Percentiles rank a stretch among this genome's conserved stretches.
Conservation (phyloP, 2,113 vertebrate species). For the Tragelaphus scriptus region DNA sequence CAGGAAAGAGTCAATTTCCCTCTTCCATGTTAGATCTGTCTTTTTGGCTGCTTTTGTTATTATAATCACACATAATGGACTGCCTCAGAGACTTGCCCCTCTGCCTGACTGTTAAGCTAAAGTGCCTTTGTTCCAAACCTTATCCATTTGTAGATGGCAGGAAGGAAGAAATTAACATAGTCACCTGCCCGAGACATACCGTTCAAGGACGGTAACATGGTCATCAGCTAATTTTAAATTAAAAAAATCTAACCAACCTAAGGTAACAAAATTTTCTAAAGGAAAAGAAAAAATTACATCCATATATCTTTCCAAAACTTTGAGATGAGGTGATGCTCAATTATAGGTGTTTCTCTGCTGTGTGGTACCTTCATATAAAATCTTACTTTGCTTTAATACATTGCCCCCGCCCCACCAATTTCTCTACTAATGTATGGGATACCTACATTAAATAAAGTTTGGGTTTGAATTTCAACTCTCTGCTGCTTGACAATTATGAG, state of each 20-base stretch:
- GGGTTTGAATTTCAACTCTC: constrained; percentile 43
- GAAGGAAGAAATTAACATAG: background rate
- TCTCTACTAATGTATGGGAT: background rate
- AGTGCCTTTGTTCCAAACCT: background rate
- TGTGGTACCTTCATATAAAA: constrained; percentile 31
- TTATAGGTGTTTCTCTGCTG: background rate
- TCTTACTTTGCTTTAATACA: background rate
- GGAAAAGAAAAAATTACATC: background rate
- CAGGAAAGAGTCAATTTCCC: background rate
- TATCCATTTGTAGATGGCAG: background rate
- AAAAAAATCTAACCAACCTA: background rate
- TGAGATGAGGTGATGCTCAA: too few species aligned
- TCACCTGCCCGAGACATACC: background rate
- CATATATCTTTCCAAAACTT: background rate
- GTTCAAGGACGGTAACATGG: background rate
- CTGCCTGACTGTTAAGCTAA: background rate
- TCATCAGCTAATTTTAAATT: background rate
- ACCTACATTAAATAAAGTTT: constrained; percentile 6
- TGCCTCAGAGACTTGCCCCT: background rate
- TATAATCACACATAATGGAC: background rate
- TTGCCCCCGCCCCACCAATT: background rate
- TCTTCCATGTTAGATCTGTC: background rate
- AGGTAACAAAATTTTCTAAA: background rate
- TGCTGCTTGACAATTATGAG: background rate
- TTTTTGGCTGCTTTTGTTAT: background rate